Evolutionary conservation across 2,113 vertebrate genomes (phyloP).

Genomic region (Nannobrachium achirus): DNA sequence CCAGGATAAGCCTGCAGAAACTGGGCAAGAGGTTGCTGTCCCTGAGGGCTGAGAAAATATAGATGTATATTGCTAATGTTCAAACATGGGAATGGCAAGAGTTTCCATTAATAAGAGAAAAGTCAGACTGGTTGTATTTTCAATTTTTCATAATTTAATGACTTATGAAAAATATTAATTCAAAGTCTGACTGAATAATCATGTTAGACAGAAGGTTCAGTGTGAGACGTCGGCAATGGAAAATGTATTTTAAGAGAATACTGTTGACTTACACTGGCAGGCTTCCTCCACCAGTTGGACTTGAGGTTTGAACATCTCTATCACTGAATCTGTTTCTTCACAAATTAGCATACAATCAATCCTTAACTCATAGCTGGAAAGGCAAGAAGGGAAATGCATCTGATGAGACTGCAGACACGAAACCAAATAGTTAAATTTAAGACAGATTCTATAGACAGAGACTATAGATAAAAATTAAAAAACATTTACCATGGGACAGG

Average conservation of each 20-base stretch:
- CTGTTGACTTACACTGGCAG: constrained; percentile 83
- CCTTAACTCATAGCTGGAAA: constrained; percentile 88
- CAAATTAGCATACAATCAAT: constrained; percentile 95
- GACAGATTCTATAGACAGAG: neutral
- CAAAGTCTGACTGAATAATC: too few species aligned
- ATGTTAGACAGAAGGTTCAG: neutral
- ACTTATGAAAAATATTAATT: too few species aligned
- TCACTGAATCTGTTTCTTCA: constrained; percentile 82
- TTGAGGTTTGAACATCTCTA: constrained; percentile 91
- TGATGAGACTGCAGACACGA: neutral
- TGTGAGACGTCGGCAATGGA: neutral
- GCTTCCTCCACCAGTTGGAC: constrained; percentile 83
- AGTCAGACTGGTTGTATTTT: neutral
- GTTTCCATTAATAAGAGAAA: neutral
- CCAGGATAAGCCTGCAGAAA: constrained; percentile 93
- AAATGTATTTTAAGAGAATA: neutral
- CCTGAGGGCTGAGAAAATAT: constrained; percentile 82
- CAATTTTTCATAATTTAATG: too few species aligned
- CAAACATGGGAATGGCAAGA: too few species aligned
- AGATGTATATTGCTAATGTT: neutral
- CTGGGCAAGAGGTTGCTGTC: constrained; percentile 84
- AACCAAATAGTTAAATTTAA: too few species aligned
- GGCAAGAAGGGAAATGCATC: neutral
- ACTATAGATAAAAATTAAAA: too few species aligned
- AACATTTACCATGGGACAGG: constrained; percentile 84